Conservation (phyloP, 2,888 invertebrate species). For the Pasiphila rectangulata region DNA sequence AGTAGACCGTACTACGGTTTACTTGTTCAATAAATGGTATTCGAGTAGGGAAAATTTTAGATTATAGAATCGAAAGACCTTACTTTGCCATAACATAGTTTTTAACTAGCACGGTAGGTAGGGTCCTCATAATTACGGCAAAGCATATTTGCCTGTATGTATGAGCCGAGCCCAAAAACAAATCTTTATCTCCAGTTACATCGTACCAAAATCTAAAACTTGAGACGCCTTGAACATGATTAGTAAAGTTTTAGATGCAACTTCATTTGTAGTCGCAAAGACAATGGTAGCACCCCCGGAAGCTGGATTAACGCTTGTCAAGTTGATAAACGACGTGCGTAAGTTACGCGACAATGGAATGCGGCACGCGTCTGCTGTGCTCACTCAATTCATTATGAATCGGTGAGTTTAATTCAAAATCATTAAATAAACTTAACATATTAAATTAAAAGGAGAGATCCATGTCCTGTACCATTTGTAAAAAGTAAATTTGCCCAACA, state of each 20-base stretch:
- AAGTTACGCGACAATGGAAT: slow-evolving; percentile 77
- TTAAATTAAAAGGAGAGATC: no score
- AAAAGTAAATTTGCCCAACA: no score
- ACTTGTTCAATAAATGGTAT: slow-evolving; percentile 4
- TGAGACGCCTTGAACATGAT: no score
- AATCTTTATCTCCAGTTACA: no score
- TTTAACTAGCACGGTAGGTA: no score
- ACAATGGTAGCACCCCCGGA: slow-evolving; percentile 59
- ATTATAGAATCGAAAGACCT: no score
- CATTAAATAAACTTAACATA: background rate
- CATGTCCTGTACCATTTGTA: no score
- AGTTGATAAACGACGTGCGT: slow-evolving; percentile 78
- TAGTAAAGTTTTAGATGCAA: background rate
- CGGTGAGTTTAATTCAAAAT: background rate
- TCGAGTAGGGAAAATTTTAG: no score
- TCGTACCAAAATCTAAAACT: no score
- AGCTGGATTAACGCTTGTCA: slow-evolving; percentile 80
- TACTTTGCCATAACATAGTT: background rate
- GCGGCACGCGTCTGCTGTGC: slow-evolving; percentile 65
- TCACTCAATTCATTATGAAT: slow-evolving; percentile 65
- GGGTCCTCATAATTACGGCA: no score
- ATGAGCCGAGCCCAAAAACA: no score
- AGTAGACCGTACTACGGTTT: slow-evolving; percentile 41
- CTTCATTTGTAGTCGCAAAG: background rate
- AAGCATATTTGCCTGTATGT: no score